Conservation (phyloP, 1,140 invertebrate species). For the Geopemphigus sp. region DNA sequence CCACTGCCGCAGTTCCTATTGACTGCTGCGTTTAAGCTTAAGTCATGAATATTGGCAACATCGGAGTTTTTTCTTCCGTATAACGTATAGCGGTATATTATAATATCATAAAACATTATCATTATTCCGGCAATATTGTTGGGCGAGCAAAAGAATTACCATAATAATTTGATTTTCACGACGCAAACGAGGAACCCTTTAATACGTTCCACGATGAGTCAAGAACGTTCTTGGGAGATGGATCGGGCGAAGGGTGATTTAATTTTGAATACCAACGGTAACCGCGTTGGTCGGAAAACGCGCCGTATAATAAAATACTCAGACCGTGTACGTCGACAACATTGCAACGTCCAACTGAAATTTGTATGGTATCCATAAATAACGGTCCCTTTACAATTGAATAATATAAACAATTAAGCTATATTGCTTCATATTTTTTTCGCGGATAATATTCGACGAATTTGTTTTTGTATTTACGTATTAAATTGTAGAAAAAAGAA, state of each 20-base stretch:
- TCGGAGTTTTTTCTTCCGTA: background rate
- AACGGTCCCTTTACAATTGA: background rate
- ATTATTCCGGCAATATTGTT: constrained; percentile 14
- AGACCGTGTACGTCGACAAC: background rate
- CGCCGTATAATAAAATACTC: background rate
- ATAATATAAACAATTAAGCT: too few species aligned
- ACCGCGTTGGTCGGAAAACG: background rate
- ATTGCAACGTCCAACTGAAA: background rate
- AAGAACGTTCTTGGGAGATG: too few species aligned
- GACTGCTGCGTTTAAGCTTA: background rate
- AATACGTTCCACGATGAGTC: background rate
- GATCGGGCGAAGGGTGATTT: background rate
- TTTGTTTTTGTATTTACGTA: too few species aligned
- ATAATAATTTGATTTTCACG: constrained; percentile 35
- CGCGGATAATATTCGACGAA: too few species aligned
- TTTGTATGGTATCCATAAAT: background rate
- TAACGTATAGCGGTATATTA: background rate
- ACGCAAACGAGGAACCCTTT: background rate
- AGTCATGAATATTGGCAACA: constrained; percentile 7
- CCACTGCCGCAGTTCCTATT: too few species aligned
- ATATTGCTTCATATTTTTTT: too few species aligned
- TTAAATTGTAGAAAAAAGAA: too few species aligned
- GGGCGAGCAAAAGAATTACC: constrained; percentile 18
- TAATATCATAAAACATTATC: constrained; percentile 22
- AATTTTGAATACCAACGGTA: background rate